phyloP scores from a whole-genome alignment of 2,888 invertebrate species.

The Ramazzottius varieornatus region DNA sequence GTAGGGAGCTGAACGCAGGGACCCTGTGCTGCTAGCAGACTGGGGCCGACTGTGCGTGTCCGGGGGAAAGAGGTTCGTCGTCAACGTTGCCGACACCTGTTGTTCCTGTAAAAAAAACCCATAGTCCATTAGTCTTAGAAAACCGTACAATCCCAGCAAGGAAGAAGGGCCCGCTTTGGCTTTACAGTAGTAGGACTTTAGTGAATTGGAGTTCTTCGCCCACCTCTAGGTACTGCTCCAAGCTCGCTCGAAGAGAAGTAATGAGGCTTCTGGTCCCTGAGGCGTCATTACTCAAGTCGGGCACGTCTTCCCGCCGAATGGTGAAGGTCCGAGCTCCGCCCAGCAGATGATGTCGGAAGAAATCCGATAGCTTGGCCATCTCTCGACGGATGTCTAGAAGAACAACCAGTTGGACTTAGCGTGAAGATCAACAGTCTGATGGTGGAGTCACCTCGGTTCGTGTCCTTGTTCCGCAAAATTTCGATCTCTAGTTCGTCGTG shows the following conservation, averaged over 20 bases:
- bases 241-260: neutral
- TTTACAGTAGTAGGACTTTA: no score
- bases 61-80: no score
- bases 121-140: no score
- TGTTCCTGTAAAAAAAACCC: no score
- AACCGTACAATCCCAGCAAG: no score
- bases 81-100: no score
- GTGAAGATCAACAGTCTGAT: neutral
- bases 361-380: neutral
- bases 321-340: neutral
- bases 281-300: neutral
- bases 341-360: neutral
- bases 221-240: no score
- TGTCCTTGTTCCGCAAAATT: neutral
- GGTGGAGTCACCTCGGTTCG: neutral
- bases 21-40: no score
- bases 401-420: neutral
- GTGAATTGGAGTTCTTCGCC: no score
- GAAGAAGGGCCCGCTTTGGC: no score
- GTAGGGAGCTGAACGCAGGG: no score
- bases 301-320: neutral
- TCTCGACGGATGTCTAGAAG: neutral
- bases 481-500: neutral
- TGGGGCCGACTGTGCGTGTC: no score
- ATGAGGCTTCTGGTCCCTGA: neutral